These are phyloP conservation scores for Hyperoplus immaculatus DNA, from an alignment of 2,797 vertebrate species.

Conservation along the genomic window DNA sequence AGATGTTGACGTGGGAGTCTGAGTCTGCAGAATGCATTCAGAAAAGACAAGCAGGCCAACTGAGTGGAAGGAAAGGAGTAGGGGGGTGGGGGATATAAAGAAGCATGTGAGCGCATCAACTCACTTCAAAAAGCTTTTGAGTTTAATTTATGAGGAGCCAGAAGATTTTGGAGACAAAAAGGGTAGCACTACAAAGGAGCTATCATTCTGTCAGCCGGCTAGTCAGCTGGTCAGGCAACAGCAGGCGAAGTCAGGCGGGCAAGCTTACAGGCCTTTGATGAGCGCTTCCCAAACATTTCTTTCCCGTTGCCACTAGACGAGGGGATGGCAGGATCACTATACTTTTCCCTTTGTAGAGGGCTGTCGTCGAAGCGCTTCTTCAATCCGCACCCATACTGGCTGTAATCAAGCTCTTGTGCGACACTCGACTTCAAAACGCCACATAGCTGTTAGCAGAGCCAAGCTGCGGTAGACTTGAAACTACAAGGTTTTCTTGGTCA, in stretches of 20 bases:
- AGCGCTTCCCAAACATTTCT: conserved; percentile 54
- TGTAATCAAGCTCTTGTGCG: conserved; percentile 44
- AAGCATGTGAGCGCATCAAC: conserved; percentile 55
- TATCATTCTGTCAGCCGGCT: conserved; percentile 80
- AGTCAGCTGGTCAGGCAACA: conserved; percentile 71
- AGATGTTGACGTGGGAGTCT: conserved; percentile 60
- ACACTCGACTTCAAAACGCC: conserved; percentile 44
- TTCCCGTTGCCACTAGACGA: conserved; percentile 45
- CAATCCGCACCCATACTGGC: conserved; percentile 47
- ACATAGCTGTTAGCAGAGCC: conserved; percentile 7
- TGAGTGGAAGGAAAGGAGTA: conserved; percentile 45
- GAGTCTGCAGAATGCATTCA: conserved; percentile 62
- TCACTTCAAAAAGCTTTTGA: conserved; percentile 73
- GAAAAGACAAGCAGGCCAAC: conserved; percentile 52
- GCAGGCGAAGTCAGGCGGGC: conserved; percentile 63
- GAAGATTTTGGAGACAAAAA: conserved; percentile 81
- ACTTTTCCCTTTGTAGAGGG: conserved; percentile 53
- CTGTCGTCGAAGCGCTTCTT: conserved; percentile 61
- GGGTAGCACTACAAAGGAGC: conserved; percentile 78
- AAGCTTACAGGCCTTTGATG: conserved; percentile 66
- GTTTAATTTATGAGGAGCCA: conserved; percentile 81
- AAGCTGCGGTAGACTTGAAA: neutral
- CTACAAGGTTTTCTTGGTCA: neutral
- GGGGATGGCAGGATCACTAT: conserved; percentile 76
- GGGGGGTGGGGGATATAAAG: conserved; percentile 5